phyloP scores from a whole-genome alignment of 92 coral and sea anemone genomes.

The Plumapathes pennacea region DNA sequence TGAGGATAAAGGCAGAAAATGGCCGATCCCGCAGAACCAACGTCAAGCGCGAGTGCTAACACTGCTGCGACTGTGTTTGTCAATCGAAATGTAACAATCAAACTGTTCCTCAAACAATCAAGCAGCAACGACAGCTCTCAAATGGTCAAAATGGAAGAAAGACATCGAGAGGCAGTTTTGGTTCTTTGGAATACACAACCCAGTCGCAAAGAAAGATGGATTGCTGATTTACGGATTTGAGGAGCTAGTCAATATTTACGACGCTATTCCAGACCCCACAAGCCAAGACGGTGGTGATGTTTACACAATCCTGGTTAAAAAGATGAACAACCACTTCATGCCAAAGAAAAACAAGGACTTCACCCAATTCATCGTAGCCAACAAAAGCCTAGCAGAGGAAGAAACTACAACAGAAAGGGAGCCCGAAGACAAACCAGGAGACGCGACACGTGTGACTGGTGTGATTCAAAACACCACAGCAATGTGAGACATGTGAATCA shows the following conservation, averaged over 20 bases:
- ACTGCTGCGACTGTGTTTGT: not conserved
- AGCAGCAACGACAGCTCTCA: conserved; percentile 25
- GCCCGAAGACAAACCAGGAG: too few species aligned
- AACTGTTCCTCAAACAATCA: conserved; percentile 18
- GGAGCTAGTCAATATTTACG: conserved; percentile 35
- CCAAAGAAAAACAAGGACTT: conserved; percentile 54
- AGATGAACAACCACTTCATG: conserved; percentile 41
- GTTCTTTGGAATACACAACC: conserved; percentile 40
- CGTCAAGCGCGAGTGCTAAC: not conserved
- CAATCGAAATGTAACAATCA: conserved; percentile 26
- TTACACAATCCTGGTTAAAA: conserved; percentile 18
- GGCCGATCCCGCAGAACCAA: not conserved
- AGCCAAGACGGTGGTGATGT: conserved; percentile 10
- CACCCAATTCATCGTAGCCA: conserved; percentile 56
- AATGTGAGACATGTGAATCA: conserved; percentile 42
- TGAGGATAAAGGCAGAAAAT: conserved; percentile 17
- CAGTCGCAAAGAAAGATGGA: conserved; percentile 49
- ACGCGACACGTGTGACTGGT: too few species aligned
- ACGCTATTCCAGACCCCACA: conserved; percentile 17
- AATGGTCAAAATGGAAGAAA: conserved; percentile 43
- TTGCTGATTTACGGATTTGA: conserved; percentile 42
- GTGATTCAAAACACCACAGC: too few species aligned
- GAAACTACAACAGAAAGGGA: conserved; percentile 5
- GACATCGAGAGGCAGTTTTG: conserved; percentile 50
- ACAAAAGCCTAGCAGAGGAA: conserved; percentile 21